A percentile compares a stretch with the other conserved stretches of the same genome.
Evolutionary conservation across 2,888 invertebrate species (phyloP).

Genomic region (Xestia rhomboidea): DNA sequence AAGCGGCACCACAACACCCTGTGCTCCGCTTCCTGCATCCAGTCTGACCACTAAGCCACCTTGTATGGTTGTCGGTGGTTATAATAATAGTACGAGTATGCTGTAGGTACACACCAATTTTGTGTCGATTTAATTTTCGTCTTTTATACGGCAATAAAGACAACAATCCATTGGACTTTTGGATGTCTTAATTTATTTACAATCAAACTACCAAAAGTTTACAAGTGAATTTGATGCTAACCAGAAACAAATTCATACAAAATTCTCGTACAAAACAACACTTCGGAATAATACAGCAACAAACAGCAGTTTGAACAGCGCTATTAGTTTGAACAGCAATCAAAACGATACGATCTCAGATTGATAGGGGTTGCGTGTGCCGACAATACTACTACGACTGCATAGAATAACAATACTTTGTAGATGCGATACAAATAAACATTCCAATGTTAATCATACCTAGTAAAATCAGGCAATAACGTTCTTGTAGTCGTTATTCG

Average conservation of each 20-base stretch:
- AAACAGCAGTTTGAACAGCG: slow-evolving; percentile 49
- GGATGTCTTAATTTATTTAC: background rate
- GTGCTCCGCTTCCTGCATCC: background rate
- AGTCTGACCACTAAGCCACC: background rate
- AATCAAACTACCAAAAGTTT: background rate
- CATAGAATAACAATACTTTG: slow-evolving; percentile 9
- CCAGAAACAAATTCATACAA: slow-evolving; percentile 5
- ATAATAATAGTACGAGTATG: no score
- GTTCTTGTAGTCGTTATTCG: no score
- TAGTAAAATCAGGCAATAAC: background rate
- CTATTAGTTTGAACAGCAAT: slow-evolving; percentile 66
- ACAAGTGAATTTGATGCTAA: slow-evolving; percentile 13
- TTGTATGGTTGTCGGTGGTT: no score
- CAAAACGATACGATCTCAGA: slow-evolving; percentile 63
- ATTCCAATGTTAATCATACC: background rate
- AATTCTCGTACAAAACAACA: slow-evolving; percentile 15
- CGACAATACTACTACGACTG: slow-evolving; percentile 13
- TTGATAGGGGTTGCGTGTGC: slow-evolving; percentile 57
- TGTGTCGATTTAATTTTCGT: no score
- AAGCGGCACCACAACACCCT: background rate
- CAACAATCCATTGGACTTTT: background rate
- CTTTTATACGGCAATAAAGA: no score
- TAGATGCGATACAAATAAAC: slow-evolving; percentile 13
- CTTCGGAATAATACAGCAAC: slow-evolving; percentile 33
- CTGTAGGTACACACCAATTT: no score